Evolutionary conservation across 2,888 invertebrate species (phyloP).

Genomic region (Diarsia dahlii): DNA sequence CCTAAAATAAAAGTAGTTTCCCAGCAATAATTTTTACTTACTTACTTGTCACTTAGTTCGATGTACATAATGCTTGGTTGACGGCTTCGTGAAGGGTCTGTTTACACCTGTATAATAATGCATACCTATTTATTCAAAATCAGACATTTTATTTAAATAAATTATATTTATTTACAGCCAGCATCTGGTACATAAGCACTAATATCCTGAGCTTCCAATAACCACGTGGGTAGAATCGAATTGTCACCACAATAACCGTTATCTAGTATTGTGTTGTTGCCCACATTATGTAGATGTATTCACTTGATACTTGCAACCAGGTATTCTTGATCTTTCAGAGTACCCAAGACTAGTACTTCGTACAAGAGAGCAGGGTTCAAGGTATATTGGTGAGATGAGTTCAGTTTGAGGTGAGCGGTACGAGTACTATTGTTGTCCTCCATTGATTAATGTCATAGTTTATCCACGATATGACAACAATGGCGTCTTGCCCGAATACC

Average conservation of each 20-base stretch:
- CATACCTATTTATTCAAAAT: conserved; percentile 11
- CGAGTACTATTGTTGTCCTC: conserved; percentile 85
- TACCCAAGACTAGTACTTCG: conserved; percentile 18
- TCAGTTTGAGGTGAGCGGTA: conserved; percentile 84
- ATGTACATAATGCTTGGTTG: too few species aligned
- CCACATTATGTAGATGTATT: conserved; percentile 82
- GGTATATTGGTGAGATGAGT: conserved; percentile 72
- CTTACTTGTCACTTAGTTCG: too few species aligned
- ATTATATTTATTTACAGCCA: not conserved
- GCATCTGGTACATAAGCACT: conserved; percentile 21
- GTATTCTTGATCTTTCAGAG: conserved; percentile 65
- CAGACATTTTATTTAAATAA: conserved; percentile 10
- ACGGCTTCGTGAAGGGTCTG: too few species aligned
- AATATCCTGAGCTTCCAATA: conserved; percentile 64
- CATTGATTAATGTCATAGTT: conserved; percentile 89
- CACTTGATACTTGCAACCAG: conserved; percentile 76
- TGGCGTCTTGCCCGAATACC: conserved; percentile 86
- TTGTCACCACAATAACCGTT: conserved; percentile 83
- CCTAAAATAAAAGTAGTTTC: too few species aligned
- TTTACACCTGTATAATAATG: not conserved
- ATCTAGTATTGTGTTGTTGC: conserved; percentile 76
- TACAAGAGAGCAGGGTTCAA: conserved; percentile 66
- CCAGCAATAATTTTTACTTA: too few species aligned
- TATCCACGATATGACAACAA: conserved; percentile 90
- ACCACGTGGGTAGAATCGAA: conserved; percentile 75